Base-by-base conservation (phyloP, 2,797 vertebrate species). In the Sciurus carolinensis region DNA sequence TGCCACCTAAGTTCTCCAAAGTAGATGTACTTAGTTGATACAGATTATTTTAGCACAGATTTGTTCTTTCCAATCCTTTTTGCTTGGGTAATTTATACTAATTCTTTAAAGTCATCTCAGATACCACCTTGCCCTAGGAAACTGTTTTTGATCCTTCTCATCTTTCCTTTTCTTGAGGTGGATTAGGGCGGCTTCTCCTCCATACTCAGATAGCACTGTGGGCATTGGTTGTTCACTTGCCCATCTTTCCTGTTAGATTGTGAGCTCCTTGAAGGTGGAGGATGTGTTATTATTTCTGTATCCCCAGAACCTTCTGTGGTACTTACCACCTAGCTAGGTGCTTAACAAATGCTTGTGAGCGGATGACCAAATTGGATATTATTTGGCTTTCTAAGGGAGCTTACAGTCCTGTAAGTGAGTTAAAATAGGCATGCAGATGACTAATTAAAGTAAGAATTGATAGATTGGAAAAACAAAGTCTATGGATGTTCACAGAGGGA, bases 381-480 rank as follows among this genome's bases (percentile, higher is more conserved):
- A 52, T 76, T 80, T 11, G 50, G 33, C 22, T 73, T 71, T 36
- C 52, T 20, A 69, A 33, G 50, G 59, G 59, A 50, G 47, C 36
- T 67, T 44, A 44, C 42, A 30, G 71, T 20, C 79, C 39, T 73
- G 28, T 94, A 33, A 67, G 33, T 94, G 36, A 67, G 33, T 18
- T 57, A 52, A 80, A 88, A 80, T 36, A 88, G 84, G 18, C 5
- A 75, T 73, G 28, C 13, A 72, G 39, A 57, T 52, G 72, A 42
- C 39, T 59, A 59, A 18, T 75, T 30, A 81, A 80, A 85, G 42
- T 44, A 75, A 90, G 82, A 90, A 50, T n/a, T 39, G 30, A 69
- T 64, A 76, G 66, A 85, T 14, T 54, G 62, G 15, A 83, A 96
- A 26, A 85, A 71, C 52, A 90, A 76, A 87, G 77, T 83, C 36